Percentiles rank a stretch among this genome's conserved stretches.
These are phyloP conservation scores for Corythornis madagascariensis DNA, from an alignment of 2,113 vertebrate species.

Conservation along the genomic window DNA sequence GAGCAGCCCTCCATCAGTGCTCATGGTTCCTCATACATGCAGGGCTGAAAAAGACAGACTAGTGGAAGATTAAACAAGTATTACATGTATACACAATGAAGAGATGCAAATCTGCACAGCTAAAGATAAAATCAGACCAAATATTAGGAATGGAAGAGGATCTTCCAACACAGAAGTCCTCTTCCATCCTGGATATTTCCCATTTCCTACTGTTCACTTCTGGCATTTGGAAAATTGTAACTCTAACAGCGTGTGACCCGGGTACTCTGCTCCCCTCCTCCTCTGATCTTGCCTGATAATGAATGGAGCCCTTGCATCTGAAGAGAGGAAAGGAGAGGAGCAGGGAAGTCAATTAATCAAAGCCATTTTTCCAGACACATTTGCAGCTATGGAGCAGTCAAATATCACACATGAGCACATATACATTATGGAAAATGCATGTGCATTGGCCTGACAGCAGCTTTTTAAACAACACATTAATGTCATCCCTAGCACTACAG, in stretches of 20 bases:
- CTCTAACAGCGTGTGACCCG: constrained; percentile 32
- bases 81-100: not conserved
- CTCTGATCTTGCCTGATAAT: constrained; percentile 52
- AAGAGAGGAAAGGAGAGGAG: constrained; percentile 31
- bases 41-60: not conserved
- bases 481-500: not conserved
- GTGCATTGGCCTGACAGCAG: constrained; percentile 22
- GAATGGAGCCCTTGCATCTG: constrained; percentile 12
- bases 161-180: not conserved
- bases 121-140: constrained; percentile 2
- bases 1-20: not conserved
- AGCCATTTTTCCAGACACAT: constrained; percentile 39
- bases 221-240: constrained; percentile 38
- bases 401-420: constrained; percentile 47
- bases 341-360: constrained; percentile 60
- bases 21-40: not conserved
- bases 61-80: not conserved
- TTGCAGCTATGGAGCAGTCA: constrained; percentile 23
- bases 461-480: constrained; percentile 52
- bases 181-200: not conserved
- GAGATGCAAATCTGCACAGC: constrained; percentile 3
- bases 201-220: not conserved
- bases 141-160: not conserved
- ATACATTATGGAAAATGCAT: constrained; percentile 47
- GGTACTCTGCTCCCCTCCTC: constrained; percentile 27